Evolutionary conservation across 2,113 vertebrate species (phyloP), one percentile per base, ranked within the genome.

Genomic region (Chloropsis hardwickii): DNA sequence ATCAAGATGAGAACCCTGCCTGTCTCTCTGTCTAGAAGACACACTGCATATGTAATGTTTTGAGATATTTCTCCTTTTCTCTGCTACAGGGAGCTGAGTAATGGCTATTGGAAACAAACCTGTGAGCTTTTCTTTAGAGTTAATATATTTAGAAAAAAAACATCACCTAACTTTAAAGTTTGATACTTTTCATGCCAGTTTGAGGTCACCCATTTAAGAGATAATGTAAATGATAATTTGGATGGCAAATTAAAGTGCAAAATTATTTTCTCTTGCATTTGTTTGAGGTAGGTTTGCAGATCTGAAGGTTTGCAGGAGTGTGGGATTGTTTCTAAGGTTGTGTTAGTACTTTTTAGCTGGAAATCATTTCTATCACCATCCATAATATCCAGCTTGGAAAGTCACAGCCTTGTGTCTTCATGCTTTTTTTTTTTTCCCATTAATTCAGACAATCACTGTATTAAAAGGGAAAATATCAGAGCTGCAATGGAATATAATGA

Each of bases 391-490:
- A 22, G 7, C 40, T 65, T 66, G 33, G 60, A 83, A 54, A 57
- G 11, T 87, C 76, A 53, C 10, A 77, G 17, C 21, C 33, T 42
- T 51, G 4, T 86, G 45, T 87, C 25, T 58, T 81, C 60, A 12
- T 86, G 61, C 24, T 57, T 71, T 84, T 22, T 90, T 56, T 71
- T 71, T 79, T 84, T 11, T 54, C 12, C 74, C 42, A 18, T 86
- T 62, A 64, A 86, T 95, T 62, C 81, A 98, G 99, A 98, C 97
- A 29, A 98, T 98, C 88, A 98, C 77, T 19, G 57, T 95, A 64
- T 84, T 99, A 67, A 99, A 98, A 96, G 99, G 98, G 53, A 98
- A 98, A 70, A 95, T 99, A 94, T 98, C 99, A 42, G 99, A 99
- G 24, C 97, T 99, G 61, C 98, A 98, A 24, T 98, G 98, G 98